phyloP scores from a whole-genome alignment of 2,113 vertebrate species.

The Dromas ardeola region DNA sequence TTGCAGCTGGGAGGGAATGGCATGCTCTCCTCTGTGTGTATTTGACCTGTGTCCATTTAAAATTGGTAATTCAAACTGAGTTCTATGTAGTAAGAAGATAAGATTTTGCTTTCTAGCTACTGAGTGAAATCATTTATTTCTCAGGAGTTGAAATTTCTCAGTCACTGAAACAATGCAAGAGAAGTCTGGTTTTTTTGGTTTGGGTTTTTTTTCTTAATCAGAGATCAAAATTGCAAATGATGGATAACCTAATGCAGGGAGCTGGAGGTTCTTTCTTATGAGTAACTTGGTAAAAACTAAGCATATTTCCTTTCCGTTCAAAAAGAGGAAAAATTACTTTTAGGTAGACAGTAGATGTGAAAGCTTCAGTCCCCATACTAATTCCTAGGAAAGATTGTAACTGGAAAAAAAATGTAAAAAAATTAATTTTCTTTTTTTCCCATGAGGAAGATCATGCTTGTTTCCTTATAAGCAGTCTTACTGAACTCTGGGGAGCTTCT shows the following conservation, averaged over 20 bases:
- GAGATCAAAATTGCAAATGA: neutral
- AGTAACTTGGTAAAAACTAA: neutral
- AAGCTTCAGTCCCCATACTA: neutral
- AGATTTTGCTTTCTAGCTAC: neutral
- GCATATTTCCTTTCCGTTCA: neutral
- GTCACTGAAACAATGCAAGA: neutral
- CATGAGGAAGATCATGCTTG: neutral
- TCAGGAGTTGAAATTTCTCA: neutral
- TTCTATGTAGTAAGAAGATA: neutral
- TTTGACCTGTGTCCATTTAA: neutral
- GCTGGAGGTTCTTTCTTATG: neutral
- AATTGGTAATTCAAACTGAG: neutral
- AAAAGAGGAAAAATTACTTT: neutral
- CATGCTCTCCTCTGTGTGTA: accelerated
- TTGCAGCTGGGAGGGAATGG: neutral
- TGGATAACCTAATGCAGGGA: neutral
- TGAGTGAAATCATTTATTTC: neutral
- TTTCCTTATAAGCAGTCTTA: neutral
- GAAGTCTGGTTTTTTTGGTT: neutral
- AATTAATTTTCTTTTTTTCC: neutral
- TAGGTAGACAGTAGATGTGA: neutral
- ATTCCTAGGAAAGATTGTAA: neutral
- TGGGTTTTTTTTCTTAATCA: neutral
- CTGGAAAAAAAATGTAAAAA: neutral
- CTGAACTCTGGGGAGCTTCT: neutral